Percentiles rank a stretch among this genome's conserved stretches.
Evolutionary conservation across 2,113 vertebrate genomes (phyloP).

Genomic region (Cichladusa arquata): DNA sequence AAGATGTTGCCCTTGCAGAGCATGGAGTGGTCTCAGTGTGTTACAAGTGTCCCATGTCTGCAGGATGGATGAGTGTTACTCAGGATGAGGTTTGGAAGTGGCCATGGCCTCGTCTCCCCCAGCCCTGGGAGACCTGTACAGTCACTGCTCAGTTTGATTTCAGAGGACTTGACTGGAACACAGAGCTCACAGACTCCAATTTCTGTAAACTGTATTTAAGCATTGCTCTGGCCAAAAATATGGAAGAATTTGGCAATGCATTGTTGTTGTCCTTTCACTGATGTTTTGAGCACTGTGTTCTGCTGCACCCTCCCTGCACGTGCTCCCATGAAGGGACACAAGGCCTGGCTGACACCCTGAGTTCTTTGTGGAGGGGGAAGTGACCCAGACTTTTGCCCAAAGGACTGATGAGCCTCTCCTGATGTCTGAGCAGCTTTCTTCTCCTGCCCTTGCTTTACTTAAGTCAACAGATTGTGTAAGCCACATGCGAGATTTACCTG

Average conservation of each 20-base stretch:
- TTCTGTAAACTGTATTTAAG: neutral
- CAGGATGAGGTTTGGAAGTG: neutral
- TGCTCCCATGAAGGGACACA: fast-evolving
- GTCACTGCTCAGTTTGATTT: neutral
- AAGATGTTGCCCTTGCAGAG: neutral
- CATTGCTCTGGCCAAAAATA: neutral
- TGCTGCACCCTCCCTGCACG: neutral
- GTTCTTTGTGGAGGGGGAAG: neutral
- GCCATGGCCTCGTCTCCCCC: fast-evolving
- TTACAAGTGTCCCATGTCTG: fast-evolving
- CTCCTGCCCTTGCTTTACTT: conserved; percentile 48
- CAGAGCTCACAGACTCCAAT: neutral
- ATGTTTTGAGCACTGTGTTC: neutral
- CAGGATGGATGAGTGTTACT: neutral
- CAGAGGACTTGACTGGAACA: neutral
- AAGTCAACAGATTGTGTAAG: conserved; percentile 62
- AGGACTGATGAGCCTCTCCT: conserved; percentile 48
- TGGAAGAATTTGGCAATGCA: neutral
- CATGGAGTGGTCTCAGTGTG: neutral
- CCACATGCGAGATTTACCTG: conserved; percentile 61
- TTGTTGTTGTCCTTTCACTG: neutral
- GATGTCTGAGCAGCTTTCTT: conserved; percentile 50
- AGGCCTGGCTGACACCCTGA: neutral
- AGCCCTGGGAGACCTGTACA: neutral
- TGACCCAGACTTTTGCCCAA: conserved; percentile 38